These are phyloP conservation scores for Lysandra bellargus DNA, from an alignment of 2,888 invertebrate genomes.

Conservation along the genomic window DNA sequence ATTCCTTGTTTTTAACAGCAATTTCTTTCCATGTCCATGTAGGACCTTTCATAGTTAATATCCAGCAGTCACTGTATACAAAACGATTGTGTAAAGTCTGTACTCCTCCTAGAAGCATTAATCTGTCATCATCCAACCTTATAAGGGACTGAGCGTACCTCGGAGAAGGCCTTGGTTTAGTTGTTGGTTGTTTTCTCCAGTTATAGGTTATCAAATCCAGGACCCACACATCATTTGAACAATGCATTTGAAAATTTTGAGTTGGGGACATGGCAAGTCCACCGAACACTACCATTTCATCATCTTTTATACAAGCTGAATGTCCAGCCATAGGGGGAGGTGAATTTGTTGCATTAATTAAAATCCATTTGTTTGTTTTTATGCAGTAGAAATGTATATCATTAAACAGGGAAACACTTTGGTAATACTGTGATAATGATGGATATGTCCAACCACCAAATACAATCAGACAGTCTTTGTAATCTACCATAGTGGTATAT, in stretches of 20 bases:
- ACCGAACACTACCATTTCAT: conserved; percentile 92
- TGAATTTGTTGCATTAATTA: conserved; percentile 83
- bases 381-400: conserved; percentile 95
- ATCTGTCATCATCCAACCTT: conserved; percentile 86
- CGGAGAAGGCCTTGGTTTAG: conserved; percentile 86
- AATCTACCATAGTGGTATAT: conserved; percentile 94
- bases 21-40: conserved; percentile 89
- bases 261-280: conserved; percentile 81
- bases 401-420: conserved; percentile 93
- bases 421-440: conserved; percentile 90
- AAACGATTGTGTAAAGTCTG: conserved; percentile 88
- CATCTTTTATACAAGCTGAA: conserved; percentile 91
- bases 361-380: conserved; percentile 88
- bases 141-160: conserved; percentile 97
- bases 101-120: conserved; percentile 92
- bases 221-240: conserved; percentile 94
- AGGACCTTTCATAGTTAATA: conserved; percentile 87
- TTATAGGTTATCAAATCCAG: conserved; percentile 87
- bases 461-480: conserved; percentile 89
- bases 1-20: conserved; percentile 87
- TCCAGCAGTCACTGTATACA: conserved; percentile 94
- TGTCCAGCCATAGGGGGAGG: conserved; percentile 95
- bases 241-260: conserved; percentile 70
- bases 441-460: conserved; percentile 99
- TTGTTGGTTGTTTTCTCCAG: conserved; percentile 89